These are phyloP conservation scores for Stylophora pistillata DNA, from an alignment of 64 coral and sea anemone species.

Conservation along the genomic window DNA sequence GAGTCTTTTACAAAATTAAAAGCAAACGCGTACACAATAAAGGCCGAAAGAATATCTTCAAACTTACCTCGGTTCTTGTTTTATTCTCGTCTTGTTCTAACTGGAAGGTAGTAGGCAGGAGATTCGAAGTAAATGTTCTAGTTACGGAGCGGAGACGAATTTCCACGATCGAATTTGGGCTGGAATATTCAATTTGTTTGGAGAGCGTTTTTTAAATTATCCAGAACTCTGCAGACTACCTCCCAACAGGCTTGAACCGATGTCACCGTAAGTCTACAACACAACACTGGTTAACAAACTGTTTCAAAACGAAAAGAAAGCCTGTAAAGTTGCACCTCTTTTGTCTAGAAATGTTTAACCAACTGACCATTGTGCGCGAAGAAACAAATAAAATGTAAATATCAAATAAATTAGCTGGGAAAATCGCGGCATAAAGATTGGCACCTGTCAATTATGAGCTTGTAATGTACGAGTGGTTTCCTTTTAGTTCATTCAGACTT, in stretches of 20 bases:
- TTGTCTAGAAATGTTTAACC: not conserved
- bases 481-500: not conserved
- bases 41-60: no score
- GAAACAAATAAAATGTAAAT: not conserved
- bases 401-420: not conserved
- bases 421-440: not conserved
- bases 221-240: not conserved
- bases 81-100: not conserved
- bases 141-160: not conserved
- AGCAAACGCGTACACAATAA: no score
- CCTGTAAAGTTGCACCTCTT: not conserved
- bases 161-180: not conserved
- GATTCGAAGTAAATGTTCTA: not conserved
- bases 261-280: not conserved
- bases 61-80: not conserved
- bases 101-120: not conserved
- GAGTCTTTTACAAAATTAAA: no score
- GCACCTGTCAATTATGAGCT: constrained; percentile 31
- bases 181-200: not conserved
- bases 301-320: no score
- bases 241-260: not conserved
- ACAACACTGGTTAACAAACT: not conserved
- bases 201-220: not conserved
- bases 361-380: not conserved
- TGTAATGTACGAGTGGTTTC: not conserved